phyloP scores from a whole-genome alignment of 2,113 vertebrate species.

The Lagenorhynchus albirostris region DNA sequence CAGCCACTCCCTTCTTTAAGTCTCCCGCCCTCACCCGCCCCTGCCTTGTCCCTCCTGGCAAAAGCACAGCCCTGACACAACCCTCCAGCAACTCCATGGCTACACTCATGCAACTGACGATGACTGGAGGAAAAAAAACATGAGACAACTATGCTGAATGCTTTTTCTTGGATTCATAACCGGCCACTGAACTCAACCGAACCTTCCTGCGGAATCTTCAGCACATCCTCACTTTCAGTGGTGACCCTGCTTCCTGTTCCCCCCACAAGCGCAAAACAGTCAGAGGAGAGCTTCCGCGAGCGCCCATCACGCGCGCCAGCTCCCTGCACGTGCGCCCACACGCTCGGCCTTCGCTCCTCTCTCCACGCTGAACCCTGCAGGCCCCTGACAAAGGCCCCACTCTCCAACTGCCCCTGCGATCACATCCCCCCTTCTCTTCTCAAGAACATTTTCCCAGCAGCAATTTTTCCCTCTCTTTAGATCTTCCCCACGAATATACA shows the following conservation, averaged over 20 bases:
- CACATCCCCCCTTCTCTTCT: background rate
- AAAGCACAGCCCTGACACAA: background rate
- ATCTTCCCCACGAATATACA: background rate
- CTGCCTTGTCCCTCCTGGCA: background rate
- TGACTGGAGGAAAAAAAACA: background rate
- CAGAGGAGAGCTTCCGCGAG: background rate
- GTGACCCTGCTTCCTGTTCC: background rate
- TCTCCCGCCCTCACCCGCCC: background rate
- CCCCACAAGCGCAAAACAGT: background rate
- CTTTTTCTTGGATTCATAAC: background rate
- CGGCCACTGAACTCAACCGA: background rate
- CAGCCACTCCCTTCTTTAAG: background rate
- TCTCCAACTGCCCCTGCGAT: background rate
- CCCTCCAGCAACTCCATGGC: background rate
- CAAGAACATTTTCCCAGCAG: background rate
- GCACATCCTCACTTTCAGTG: background rate
- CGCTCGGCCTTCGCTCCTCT: background rate
- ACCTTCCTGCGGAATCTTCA: background rate
- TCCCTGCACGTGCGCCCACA: background rate
- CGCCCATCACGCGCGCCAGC: background rate
- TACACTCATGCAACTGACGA: background rate
- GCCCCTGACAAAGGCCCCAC: background rate
- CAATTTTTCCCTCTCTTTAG: background rate
- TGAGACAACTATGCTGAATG: background rate
- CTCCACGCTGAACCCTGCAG: background rate